Base-by-base conservation (phyloP, 2,113 vertebrate genomes). In the Callaeas wilsoni region DNA sequence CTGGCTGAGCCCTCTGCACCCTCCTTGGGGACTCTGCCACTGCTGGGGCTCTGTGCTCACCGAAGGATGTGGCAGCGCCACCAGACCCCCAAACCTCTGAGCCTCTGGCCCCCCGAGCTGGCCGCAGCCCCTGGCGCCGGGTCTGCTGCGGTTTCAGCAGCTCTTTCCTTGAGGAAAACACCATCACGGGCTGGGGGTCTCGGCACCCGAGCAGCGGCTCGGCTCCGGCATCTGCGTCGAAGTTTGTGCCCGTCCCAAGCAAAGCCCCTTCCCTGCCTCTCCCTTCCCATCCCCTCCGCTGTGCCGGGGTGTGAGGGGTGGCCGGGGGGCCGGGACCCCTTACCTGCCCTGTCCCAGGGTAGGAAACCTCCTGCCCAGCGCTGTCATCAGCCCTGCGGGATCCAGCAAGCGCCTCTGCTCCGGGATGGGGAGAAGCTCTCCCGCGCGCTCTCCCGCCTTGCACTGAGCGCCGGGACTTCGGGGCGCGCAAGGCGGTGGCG, bases 301-400 rank as follows among this genome's bases (percentile, higher is more conserved):
- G 16, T 53, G 74, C 73, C 7, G 22, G 41, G 17, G 7, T 50
- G 19, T 0, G 11, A 59, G 39, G 37, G 42, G 27, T 32, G 47
- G 12, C 27, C 1, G 1, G 5, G 29, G n/a, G 12, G 7, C 5
- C 5, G 2, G 15, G 30, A 20, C 8, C 47, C 49, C 98, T 98
- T 96, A 98, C 98, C 98, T 97, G 94, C 87, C 92, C 84, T 94
- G 95, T 69, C 93, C 96, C 96, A 97, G 75, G 22, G 93, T 83
- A 46, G 97, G 96, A 52, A 96, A 94, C 71, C 97, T 95, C 88
- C 97, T 96, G 82, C 98, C 97, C 97, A 98, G 97, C 3, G 97
- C 96, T 75, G 97, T 98, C 97, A 97, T 97, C 27, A 21, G 88
- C 77, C 60, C 87, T 25, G 49, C 1, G 52, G 7, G 42, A 63